These are phyloP conservation scores for Trichonephila clavata DNA, from an alignment of 1,140 invertebrate genomes.

Conservation along the genomic window DNA sequence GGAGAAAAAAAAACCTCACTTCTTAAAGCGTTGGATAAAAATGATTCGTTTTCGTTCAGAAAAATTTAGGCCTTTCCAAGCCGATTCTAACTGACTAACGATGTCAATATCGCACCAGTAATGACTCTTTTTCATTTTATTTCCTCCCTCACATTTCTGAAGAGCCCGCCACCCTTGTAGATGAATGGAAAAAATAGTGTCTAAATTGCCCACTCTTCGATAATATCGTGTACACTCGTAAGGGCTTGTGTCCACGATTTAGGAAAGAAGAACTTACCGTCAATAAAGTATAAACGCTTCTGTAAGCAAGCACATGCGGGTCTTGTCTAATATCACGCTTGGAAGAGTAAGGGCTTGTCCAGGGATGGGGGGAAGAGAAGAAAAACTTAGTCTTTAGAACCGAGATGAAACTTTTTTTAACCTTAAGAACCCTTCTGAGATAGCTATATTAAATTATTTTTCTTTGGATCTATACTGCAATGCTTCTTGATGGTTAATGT, in stretches of 20 bases:
- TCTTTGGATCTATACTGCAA: not conserved
- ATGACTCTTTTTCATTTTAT: conserved; percentile 36
- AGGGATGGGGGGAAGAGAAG: not conserved
- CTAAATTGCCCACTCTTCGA: conserved; percentile 47
- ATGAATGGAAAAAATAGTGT: not conserved
- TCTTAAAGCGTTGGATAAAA: not conserved
- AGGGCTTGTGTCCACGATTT: conserved; percentile 39
- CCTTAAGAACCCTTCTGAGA: not conserved
- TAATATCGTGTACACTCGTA: conserved; percentile 54
- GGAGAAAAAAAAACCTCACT: not conserved
- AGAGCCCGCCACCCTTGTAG: not conserved
- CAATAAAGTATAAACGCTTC: conserved; percentile 57
- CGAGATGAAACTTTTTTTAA: conserved; percentile 31
- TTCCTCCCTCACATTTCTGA: conserved; percentile 12
- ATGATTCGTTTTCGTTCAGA: not conserved
- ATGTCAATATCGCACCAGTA: conserved; percentile 39
- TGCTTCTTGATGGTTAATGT: conserved; percentile 3
- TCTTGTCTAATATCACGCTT: conserved; percentile 43
- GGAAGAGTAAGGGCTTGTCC: conserved; percentile 32
- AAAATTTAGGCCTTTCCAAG: conserved; percentile 5
- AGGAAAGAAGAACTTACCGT: conserved; percentile 41
- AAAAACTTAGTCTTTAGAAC: conserved; percentile 24
- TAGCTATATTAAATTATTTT: conserved; percentile 36
- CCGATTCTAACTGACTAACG: conserved; percentile 1
- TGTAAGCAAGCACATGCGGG: conserved; percentile 44